These are phyloP conservation scores for Mercenaria mercenaria DNA, from an alignment of 1,140 invertebrate species.

Conservation along the genomic window DNA sequence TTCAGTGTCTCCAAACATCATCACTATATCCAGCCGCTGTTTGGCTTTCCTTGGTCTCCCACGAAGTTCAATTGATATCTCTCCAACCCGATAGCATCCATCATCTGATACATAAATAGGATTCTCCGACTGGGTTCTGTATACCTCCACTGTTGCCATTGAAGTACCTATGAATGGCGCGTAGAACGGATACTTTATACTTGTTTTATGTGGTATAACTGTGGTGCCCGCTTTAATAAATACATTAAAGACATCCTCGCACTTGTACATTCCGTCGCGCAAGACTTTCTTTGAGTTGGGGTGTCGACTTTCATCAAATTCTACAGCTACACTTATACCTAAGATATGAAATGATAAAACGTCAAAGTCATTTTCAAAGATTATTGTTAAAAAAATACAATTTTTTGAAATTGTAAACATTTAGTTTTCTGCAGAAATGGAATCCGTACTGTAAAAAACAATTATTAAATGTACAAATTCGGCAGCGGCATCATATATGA, in stretches of 20 bases:
- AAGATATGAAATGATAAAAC: not conserved
- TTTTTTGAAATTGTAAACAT: not conserved
- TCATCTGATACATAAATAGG: slow-evolving; percentile 3
- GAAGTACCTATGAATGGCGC: not conserved
- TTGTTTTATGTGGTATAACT: slow-evolving; percentile 5
- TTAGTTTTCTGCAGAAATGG: not conserved
- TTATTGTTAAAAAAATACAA: not conserved
- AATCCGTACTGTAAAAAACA: not conserved
- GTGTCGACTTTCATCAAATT: not conserved
- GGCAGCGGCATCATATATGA: too few species aligned
- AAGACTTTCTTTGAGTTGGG: slow-evolving; percentile 18
- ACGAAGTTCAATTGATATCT: not conserved
- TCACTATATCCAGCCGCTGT: not conserved
- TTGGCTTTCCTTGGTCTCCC: not conserved
- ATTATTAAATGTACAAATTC: too few species aligned
- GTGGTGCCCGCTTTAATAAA: slow-evolving; percentile 5
- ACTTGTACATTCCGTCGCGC: not conserved
- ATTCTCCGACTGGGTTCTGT: not conserved
- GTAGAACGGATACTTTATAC: not conserved
- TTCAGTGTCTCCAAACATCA: slow-evolving; percentile 52
- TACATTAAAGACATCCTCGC: slow-evolving; percentile 30
- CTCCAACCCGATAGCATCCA: not conserved
- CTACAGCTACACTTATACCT: slow-evolving; percentile 29
- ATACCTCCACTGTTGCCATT: not conserved
- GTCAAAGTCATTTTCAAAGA: too few species aligned